Conservation (phyloP, 2,113 vertebrate species). For the Calidris pygmaea region DNA sequence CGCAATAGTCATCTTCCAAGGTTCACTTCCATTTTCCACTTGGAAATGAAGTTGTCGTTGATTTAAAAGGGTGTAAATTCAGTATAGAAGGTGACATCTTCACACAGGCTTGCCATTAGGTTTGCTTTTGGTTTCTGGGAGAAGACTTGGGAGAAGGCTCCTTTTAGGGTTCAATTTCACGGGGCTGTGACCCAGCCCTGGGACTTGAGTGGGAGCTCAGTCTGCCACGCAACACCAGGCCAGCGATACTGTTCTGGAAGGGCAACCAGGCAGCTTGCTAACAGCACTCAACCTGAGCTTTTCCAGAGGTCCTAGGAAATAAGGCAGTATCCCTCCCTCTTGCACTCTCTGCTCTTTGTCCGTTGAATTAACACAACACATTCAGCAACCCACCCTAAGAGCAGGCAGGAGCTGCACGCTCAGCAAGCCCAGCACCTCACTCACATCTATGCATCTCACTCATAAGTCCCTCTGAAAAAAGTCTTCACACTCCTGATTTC, state of each 20-base stretch:
- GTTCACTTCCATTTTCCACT: not conserved
- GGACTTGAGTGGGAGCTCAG: not conserved
- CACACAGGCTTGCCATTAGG: not conserved
- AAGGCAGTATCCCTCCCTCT: not conserved
- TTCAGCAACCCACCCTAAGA: not conserved
- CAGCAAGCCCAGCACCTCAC: not conserved
- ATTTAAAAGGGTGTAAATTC: not conserved
- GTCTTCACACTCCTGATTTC: not conserved
- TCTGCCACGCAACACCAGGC: accelerated
- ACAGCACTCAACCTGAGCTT: not conserved
- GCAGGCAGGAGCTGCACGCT: not conserved
- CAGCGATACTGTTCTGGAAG: not conserved
- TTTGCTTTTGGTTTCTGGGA: not conserved
- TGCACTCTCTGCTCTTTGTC: not conserved
- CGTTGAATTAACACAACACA: not conserved
- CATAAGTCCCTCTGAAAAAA: not conserved
- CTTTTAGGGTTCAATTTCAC: not conserved
- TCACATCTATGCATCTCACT: not conserved
- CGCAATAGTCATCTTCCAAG: not conserved
- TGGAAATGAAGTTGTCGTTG: not conserved
- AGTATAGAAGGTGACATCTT: not conserved
- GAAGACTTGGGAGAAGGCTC: not conserved
- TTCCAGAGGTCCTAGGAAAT: not conserved
- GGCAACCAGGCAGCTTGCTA: not conserved
- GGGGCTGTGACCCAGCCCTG: not conserved